Evolutionary conservation across 2,888 invertebrate genomes (phyloP).

Genomic region (Perithous albicinctus): DNA sequence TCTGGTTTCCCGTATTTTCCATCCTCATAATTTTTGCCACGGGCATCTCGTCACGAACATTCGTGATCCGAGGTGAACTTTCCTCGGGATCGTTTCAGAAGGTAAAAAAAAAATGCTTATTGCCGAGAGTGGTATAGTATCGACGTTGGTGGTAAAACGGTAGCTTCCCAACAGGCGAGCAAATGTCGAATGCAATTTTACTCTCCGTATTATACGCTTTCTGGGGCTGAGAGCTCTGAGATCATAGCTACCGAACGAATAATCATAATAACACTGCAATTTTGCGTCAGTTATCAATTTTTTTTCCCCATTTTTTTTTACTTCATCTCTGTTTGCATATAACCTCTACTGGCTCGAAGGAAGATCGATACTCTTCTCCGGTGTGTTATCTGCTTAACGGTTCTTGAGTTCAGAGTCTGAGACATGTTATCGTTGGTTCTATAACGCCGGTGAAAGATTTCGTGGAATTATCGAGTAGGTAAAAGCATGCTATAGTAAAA

Average conservation of each 20-base stretch:
- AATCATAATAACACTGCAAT: constrained; percentile 15
- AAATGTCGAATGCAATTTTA: constrained; percentile 52
- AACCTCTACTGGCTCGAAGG: neutral
- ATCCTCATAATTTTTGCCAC: constrained; percentile 58
- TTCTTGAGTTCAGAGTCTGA: constrained; percentile 8
- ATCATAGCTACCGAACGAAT: constrained; percentile 13
- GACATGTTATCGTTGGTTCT: neutral
- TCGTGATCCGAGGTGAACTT: constrained; percentile 60
- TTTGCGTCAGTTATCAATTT: neutral
- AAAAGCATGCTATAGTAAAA: constrained; percentile 12
- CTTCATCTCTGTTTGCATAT: neutral
- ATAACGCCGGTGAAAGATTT: neutral
- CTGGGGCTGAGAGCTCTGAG: constrained; percentile 35
- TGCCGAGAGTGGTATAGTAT: constrained; percentile 56
- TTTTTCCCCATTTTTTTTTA: neutral
- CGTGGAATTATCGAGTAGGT: constrained; percentile 27
- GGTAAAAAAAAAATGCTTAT: constrained; percentile 51
- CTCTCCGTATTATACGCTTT: constrained; percentile 18
- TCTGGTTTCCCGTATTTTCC: constrained; percentile 21
- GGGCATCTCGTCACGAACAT: constrained; percentile 64
- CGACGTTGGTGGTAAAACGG: constrained; percentile 60
- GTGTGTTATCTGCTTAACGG: constrained; percentile 8
- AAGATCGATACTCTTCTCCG: constrained; percentile 24
- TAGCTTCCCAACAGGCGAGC: constrained; percentile 15
- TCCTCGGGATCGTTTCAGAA: constrained; percentile 16